These are phyloP conservation scores for Pyrocoelia pectoralis DNA, from an alignment of 2,888 invertebrate species.

Conservation along the genomic window DNA sequence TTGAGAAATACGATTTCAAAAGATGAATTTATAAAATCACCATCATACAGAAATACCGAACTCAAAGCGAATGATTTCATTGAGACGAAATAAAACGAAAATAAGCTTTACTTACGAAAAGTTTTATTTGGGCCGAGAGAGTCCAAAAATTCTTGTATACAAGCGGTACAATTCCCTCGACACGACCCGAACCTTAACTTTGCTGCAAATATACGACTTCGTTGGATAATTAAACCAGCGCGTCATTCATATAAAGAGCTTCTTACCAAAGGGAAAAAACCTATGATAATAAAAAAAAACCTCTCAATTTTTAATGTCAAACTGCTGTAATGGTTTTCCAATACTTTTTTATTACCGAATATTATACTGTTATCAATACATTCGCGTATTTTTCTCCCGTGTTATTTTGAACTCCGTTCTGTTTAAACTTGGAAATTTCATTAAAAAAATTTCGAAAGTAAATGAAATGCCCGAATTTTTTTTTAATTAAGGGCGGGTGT, in stretches of 20 bases:
- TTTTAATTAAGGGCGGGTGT: background rate
- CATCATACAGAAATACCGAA: no score
- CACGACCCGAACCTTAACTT: background rate
- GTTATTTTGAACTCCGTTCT: background rate
- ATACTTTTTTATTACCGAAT: background rate
- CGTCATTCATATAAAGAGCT: background rate
- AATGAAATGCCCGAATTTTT: background rate
- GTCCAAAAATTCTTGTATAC: slow-evolving; percentile 1
- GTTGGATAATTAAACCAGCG: background rate
- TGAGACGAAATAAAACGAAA: background rate
- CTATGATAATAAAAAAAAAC: background rate
- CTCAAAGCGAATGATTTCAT: background rate
- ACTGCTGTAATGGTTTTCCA: background rate
- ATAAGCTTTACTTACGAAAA: background rate
- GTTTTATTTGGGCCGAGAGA: background rate
- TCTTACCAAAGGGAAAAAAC: background rate
- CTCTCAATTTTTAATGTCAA: background rate
- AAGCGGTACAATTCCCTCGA: background rate
- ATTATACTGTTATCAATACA: background rate
- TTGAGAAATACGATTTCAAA: no score
- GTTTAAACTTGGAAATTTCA: background rate
- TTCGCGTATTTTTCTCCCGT: background rate
- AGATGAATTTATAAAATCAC: no score
- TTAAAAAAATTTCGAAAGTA: background rate
- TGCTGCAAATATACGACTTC: background rate